Percentiles rank a stretch among this genome's conserved stretches.
Conservation (phyloP, 1,140 invertebrate genomes). For the Trichonephila inaurata region DNA sequence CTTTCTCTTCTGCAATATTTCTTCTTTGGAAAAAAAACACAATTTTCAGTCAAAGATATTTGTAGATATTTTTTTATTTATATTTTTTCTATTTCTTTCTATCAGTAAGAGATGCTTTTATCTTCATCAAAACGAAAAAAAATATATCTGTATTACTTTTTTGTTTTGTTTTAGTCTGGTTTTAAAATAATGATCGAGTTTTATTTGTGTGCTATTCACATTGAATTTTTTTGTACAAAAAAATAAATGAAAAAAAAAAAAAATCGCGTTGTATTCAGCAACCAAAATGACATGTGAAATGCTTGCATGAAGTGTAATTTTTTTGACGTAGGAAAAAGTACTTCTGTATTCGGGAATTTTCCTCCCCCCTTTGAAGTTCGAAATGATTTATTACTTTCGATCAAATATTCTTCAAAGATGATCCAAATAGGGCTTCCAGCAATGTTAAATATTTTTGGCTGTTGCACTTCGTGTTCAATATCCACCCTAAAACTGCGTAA, state of each 20-base stretch:
- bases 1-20: neutral
- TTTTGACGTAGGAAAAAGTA: neutral
- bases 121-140: neutral
- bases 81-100: neutral
- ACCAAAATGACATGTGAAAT: conserved; percentile 23
- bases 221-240: neutral
- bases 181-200: conserved; percentile 52
- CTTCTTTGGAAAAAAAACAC: neutral
- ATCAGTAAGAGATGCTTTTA: conserved; percentile 12
- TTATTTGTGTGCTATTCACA: conserved; percentile 19
- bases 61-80: neutral
- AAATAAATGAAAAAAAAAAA: neutral
- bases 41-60: neutral
- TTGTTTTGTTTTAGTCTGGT: neutral
- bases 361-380: conserved; percentile 9
- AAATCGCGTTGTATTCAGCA: neutral
- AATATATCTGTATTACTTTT: neutral
- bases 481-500: neutral
- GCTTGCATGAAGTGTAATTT: neutral
- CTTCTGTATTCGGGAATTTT: neutral
- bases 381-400: conserved; percentile 24
- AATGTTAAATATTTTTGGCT: neutral
- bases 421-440: neutral
- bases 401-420: neutral
- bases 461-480: neutral